phyloP scores from a whole-genome alignment of 2,888 invertebrate genomes.

The Cordilura impudica region DNA sequence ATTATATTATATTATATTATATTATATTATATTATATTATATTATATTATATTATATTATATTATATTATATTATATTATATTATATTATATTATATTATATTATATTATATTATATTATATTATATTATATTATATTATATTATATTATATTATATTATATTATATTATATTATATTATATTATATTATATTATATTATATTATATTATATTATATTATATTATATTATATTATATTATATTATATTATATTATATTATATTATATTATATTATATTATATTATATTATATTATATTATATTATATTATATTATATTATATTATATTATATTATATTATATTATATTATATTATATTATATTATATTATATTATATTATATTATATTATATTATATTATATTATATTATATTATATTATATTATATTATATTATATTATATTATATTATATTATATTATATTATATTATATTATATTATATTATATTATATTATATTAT shows the following conservation, averaged over 20 bases:
- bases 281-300: background rate
- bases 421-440: background rate
- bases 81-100: background rate
- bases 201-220: background rate
- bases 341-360: background rate
- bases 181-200: background rate
- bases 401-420: background rate
- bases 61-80: background rate
- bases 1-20: background rate
- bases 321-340: background rate
- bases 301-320: background rate
- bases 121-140: background rate
- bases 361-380: background rate
- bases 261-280: background rate
- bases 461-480: background rate
- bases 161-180: background rate
- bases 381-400: background rate
- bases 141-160: background rate
- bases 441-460: background rate
- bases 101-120: background rate
- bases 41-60: background rate
- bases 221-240: background rate
- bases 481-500: background rate
- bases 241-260: background rate
- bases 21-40: background rate